These are phyloP conservation scores for Platysteira castanea DNA, from an alignment of 2,113 vertebrate species.

Conservation along the genomic window DNA sequence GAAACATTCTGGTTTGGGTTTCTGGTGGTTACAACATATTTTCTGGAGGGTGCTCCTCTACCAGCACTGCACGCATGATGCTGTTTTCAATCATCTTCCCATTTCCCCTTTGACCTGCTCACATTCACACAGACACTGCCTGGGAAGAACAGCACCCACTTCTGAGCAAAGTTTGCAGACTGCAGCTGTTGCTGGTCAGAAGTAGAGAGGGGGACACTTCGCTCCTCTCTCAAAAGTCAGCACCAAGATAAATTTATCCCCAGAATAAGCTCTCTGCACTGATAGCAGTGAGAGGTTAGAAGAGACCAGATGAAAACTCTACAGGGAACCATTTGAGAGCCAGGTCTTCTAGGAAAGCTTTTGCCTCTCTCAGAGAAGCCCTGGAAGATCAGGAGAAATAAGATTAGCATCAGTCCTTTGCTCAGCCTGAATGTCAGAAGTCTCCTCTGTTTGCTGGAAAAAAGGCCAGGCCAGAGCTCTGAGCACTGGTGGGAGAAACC, in stretches of 20 bases:
- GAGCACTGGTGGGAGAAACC: not conserved
- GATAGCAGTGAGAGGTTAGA: not conserved
- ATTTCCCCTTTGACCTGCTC: not conserved
- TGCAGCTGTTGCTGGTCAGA: not conserved
- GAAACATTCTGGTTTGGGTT: not conserved
- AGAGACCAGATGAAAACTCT: not conserved
- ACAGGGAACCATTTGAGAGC: not conserved
- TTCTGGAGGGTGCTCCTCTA: not conserved
- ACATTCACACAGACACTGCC: not conserved
- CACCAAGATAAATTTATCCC: not conserved
- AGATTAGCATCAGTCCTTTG: not conserved
- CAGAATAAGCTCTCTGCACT: not conserved
- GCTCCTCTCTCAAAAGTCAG: not conserved
- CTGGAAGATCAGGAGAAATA: not conserved
- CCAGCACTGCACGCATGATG: not conserved
- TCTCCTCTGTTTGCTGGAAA: not conserved
- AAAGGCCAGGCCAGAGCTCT: not conserved
- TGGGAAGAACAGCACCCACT: not conserved
- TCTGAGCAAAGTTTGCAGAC: not conserved
- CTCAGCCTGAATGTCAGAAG: not conserved
- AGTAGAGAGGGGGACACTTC: fast-evolving
- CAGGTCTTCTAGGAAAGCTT: not conserved
- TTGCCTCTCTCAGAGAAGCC: not conserved
- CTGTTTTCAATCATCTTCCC: not conserved
- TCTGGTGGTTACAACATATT: not conserved